Base-by-base conservation (phyloP, 1,140 invertebrate genomes). In the Apis florea region DNA sequence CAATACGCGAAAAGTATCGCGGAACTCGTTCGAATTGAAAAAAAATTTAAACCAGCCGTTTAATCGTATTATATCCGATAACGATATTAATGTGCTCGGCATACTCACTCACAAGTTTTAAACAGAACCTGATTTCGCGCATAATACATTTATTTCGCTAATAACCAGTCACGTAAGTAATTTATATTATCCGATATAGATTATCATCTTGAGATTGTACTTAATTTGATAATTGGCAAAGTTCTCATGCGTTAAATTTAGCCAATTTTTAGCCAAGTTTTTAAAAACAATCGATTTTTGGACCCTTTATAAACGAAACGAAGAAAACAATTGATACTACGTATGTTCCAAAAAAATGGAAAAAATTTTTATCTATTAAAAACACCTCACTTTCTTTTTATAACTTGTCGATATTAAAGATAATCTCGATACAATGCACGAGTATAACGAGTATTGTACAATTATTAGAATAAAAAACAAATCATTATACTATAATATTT, bases 11-110 rank as follows among this genome's bases (percentile, higher is more conserved):
- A 54, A 79, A 24, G 40, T 54, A 63, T 40, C 11, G 49, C 26
- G 26, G 31, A 61, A 79, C 68, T 64, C 69, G 69, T 79, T 79
- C 54, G 19, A 61, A n/a, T n/a, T 53, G 12, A 31, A 59, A 79
- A n/a, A 79, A 79, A 79, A 61, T 9, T 5, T 8, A 26, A 79
- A 31, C 68, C 69, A 72, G 49, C 64, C 58, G 68, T 59, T 63
- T 72, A 72, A 61, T 79, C 56, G 47, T 26, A 15, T 63, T 72
- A 72, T 47, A 64, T 53, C 47, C 56, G 58, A 53, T 40, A 54
- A 72, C 26, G 58, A 72, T 72, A 79, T 79, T 72, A 79, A 72
- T 72, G 58, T n/a, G 31, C 64, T 24, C 77, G 77, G 63, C 49
- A 79, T 53, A 49, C 26, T 72, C 31, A 21, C 61, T 31, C 26